Percentiles rank a stretch among this genome's conserved stretches.
These are phyloP conservation scores for Carcinoscorpius rotundicauda DNA, from an alignment of 1,140 invertebrate species.

Conservation along the genomic window DNA sequence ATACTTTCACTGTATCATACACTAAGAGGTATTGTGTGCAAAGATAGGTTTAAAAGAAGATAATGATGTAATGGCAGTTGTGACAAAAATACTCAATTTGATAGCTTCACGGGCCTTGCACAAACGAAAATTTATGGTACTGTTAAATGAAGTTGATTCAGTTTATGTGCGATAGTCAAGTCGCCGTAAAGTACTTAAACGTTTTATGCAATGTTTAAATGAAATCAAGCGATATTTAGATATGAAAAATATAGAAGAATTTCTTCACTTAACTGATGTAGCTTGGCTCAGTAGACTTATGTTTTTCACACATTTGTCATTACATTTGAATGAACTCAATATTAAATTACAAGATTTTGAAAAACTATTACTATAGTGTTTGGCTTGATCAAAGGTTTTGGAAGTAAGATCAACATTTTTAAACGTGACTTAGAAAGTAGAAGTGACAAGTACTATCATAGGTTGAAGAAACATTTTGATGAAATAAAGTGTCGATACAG, in stretches of 20 bases:
- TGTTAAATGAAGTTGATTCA: conserved; percentile 3
- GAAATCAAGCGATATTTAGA: not conserved
- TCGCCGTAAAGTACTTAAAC: not conserved
- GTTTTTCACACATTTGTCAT: no score
- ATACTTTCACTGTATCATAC: not conserved
- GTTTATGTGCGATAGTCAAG: not conserved
- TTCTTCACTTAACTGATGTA: not conserved
- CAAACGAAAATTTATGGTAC: not conserved
- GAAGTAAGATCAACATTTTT: not conserved
- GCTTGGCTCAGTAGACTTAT: not conserved
- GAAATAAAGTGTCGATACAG: no score
- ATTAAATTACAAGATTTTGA: not conserved
- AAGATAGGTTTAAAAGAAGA: not conserved
- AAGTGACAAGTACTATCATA: not conserved
- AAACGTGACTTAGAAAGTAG: not conserved
- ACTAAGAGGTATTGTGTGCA: not conserved
- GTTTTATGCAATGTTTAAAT: not conserved
- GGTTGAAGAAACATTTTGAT: no score
- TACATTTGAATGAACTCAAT: no score
- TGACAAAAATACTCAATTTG: not conserved
- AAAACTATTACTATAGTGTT: not conserved
- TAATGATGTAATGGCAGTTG: conserved; percentile 1
- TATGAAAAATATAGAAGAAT: not conserved
- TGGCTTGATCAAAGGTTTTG: conserved; percentile 1
- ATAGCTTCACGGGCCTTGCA: not conserved